A percentile compares a stretch with the other conserved stretches of the same genome.
These are phyloP conservation scores for Corythoichthys haematopterus DNA, from an alignment of 2,113 vertebrate species.

Conservation along the genomic window DNA sequence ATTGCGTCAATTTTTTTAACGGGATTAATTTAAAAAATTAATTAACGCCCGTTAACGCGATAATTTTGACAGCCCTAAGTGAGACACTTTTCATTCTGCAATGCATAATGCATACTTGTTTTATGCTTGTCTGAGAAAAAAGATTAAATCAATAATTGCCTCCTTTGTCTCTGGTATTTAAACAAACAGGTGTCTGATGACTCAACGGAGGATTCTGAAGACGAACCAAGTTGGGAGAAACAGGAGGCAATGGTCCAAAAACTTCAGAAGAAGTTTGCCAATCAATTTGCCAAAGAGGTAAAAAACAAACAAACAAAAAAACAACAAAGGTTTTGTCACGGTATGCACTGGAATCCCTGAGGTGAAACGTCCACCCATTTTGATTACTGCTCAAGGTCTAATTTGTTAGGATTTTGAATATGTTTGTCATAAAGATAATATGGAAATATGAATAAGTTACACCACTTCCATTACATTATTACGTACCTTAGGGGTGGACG, in stretches of 20 bases:
- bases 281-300: slow-evolving; percentile 82
- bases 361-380: background rate
- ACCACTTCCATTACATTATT: too few species aligned
- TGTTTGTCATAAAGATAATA: too few species aligned
- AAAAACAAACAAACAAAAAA: background rate
- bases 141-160: background rate
- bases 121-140: too few species aligned
- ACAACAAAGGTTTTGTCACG: background rate
- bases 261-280: slow-evolving; percentile 84
- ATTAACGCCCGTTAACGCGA: too few species aligned
- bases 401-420: background rate
- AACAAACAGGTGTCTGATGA: slow-evolving; percentile 9
- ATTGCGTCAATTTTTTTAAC: too few species aligned
- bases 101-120: too few species aligned
- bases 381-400: background rate
- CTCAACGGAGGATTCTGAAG: slow-evolving; percentile 15
- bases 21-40: too few species aligned
- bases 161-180: background rate
- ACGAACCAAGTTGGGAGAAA: slow-evolving; percentile 75
- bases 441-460: too few species aligned
- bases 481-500: too few species aligned
- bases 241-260: slow-evolving; percentile 81
- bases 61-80: too few species aligned
- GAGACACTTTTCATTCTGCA: too few species aligned
- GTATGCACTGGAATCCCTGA: background rate